These are phyloP conservation scores for Cichlasoma orientale DNA, from an alignment of 2,797 vertebrate species.

Conservation along the genomic window DNA sequence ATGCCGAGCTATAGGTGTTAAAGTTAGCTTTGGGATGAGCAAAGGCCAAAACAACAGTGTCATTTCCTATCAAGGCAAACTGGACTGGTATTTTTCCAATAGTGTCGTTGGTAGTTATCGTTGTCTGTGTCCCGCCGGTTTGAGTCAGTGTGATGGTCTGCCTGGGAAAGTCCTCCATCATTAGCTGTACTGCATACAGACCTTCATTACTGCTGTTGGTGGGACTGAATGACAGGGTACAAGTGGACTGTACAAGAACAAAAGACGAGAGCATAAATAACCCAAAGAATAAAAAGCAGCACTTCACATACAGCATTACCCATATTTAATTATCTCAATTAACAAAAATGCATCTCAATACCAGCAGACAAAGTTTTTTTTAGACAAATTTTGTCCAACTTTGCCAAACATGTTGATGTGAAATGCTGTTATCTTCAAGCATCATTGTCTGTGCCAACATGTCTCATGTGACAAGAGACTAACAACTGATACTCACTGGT, in stretches of 20 bases:
- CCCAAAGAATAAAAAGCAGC: not conserved
- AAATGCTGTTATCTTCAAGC: not conserved
- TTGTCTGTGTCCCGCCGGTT: fast-evolving
- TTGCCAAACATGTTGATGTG: not conserved
- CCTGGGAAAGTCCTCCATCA: constrained; percentile 50
- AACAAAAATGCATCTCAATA: not conserved
- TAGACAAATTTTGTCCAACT: not conserved
- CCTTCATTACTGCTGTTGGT: not conserved
- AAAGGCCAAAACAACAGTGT: not conserved
- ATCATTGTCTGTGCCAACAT: not conserved
- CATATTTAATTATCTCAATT: not conserved
- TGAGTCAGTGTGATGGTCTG: constrained; percentile 18
- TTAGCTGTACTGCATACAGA: not conserved
- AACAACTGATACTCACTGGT: constrained; percentile 1
- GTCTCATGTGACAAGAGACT: not conserved
- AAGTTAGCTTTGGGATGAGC: fast-evolving
- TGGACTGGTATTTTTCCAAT: constrained; percentile 48
- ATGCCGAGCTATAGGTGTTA: not conserved
- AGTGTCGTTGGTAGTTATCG: fast-evolving
- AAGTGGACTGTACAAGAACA: constrained; percentile 18
- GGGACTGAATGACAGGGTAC: constrained; percentile 15
- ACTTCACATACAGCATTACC: not conserved
- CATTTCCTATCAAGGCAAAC: constrained; percentile 28
- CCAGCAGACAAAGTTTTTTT: too few relatives aligned
- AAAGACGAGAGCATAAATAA: not conserved